Evolutionary conservation across 2,797 vertebrate species (phyloP), one percentile per base, ranked within the genome.

Genomic region (Lophius americanus): DNA sequence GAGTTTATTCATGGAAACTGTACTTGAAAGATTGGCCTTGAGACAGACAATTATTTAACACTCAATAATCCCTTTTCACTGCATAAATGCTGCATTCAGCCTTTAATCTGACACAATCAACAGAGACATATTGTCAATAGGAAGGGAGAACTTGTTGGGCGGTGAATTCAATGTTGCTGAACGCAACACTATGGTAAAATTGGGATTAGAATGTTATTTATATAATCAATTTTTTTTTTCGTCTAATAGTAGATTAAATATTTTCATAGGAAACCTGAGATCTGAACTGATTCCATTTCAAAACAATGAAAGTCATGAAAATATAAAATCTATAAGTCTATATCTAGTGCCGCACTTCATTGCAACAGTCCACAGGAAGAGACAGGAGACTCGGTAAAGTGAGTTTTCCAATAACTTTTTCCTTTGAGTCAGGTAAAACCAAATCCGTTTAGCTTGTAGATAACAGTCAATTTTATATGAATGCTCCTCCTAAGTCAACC

Each of bases 401-500:
- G 75, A 56, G 47, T 86, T 89, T 90, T 79, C 72, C 87, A 90
- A 91, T 88, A 91, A 90, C 81, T 85, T 90, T 88, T 90, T 88
- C 87, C 73, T 88, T 89, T 70, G 89, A 90, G 88, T 89, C 90
- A 88, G 88, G 81, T 84, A 76, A 87, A 91, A 90, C 75, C 66
- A 90, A 91, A 91, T 88, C 76, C 53, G 75, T 80, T 92, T 88
- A 92, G 76, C 73, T 78, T 75, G 76, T 82, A 80, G 84, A 89
- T 85, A 88, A 88, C 81, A 84, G 88, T 85, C 82, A 77, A 89
- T 88, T 70, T 81, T 63, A 91, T 90, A 90, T 89, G 81, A 88
- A 90, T 91, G 87, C 79, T 87, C 86, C 79, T 85, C 76, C 85
- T 92, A 92, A 93, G 84, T 88, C 81, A 82, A 91, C 83, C 72